Base-by-base conservation (phyloP, 2,888 invertebrate genomes). In the Plagodis pulveraria region DNA sequence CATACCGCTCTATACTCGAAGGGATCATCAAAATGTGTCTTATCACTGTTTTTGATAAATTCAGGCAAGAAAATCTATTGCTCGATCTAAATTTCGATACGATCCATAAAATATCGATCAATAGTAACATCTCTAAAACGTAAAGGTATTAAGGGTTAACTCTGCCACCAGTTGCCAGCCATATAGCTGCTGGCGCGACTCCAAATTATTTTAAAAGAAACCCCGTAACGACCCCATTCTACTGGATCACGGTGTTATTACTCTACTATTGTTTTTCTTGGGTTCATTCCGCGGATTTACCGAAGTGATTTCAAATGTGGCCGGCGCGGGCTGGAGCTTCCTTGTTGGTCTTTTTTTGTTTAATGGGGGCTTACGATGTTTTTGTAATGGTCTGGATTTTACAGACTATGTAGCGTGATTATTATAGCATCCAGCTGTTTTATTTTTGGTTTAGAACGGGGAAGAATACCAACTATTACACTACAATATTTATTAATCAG, bases 171-270 rank as follows among this genome's bases (percentile, higher is more conserved):
- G 90, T 91, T 90, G 90, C 89, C 72, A 86, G 72, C 69, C 72
- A 66, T 74, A 72, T 71, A 50, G 40, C 44, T 48, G 52, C 71
- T 91, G 91, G 91, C 88, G 55, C 59, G 56, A 62, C 57, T 82
- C 91, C 91, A 91, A 89, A 89, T 90, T 87, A 90, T 90, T 90
- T 89, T 84, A 79, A 88, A 89, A 89, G 84, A 83, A 88, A 85
- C 81, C 77, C 69, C 74, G 76, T 77, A 84, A 84, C 78, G 75
- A 76, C 76, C 81, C 82, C 80, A 83, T 87, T 88, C 78, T 67
- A 75, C 72, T 72, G 76, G 78, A 81, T 81, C 80, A 80, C 76
- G 73, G 71, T 67, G 73, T 66, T 76, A 75, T 74, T 80, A 73
- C 72, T 73, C 69, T 67, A 63, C 63, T 71, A 70, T 70, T 74